A percentile compares a stretch with the other conserved stretches of the same genome.
Evolutionary conservation across 2,113 vertebrate genomes (phyloP).

Genomic region (Dolichallabes microphthalmus): DNA sequence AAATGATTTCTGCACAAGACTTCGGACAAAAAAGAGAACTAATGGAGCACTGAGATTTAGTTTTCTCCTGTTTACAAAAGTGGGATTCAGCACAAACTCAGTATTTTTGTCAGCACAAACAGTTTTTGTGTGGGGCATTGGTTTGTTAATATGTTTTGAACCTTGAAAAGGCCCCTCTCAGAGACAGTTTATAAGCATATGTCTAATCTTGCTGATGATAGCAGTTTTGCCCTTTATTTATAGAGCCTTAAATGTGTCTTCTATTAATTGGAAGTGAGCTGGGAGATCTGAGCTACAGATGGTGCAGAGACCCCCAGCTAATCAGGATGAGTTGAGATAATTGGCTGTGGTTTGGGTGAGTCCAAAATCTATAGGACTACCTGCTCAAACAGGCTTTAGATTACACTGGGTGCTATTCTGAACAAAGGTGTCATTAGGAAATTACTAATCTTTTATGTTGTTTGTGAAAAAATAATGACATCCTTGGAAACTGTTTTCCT

Average conservation of each 20-base stretch:
- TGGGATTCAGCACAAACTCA: constrained; percentile 32
- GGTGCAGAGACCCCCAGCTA: constrained; percentile 63
- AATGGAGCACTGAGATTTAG: neutral
- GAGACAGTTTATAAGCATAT: constrained; percentile 61
- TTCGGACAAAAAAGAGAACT: neutral
- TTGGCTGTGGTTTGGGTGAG: constrained; percentile 52
- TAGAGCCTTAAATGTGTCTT: constrained; percentile 60
- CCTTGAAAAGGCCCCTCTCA: constrained; percentile 56
- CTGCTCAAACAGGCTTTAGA: constrained; percentile 54
- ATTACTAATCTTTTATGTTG: constrained; percentile 12
- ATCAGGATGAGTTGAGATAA: constrained; percentile 60
- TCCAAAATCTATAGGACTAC: constrained; percentile 59
- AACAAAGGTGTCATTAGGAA: constrained; percentile 22
- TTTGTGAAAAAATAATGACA: constrained; percentile 17
- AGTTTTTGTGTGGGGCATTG: constrained; percentile 46
- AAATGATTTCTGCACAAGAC: constrained; percentile 22
- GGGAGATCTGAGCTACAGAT: constrained; percentile 72
- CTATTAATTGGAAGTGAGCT: constrained; percentile 65
- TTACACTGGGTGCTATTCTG: constrained; percentile 49
- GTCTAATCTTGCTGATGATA: constrained; percentile 74
- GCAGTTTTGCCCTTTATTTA: constrained; percentile 67
- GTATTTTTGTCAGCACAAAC: constrained; percentile 42
- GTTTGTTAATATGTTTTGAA: constrained; percentile 48
- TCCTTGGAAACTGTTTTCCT: neutral
- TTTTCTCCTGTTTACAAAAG: constrained; percentile 10